Evolutionary conservation across 2,797 vertebrate species (phyloP).

Genomic region (Gastrophryne carolinensis): DNA sequence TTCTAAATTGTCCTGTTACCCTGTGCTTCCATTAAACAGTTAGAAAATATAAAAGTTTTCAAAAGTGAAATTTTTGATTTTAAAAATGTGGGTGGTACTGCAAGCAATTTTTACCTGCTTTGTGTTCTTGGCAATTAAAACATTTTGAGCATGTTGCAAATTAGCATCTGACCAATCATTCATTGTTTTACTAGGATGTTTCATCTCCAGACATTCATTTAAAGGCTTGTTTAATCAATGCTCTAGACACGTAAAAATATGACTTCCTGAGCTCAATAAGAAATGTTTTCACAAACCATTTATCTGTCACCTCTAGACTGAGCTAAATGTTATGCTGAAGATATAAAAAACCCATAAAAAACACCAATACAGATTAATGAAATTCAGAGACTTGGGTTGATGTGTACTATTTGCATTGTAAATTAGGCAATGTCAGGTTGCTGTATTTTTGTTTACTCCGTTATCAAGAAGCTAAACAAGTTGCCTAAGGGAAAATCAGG

Average conservation of each 20-base stretch:
- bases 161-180: slow-evolving; percentile 13
- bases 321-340: not conserved
- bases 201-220: slow-evolving; percentile 7
- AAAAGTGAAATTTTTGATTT: not conserved
- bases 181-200: slow-evolving; percentile 10
- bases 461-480: slow-evolving; percentile 1
- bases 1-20: too few species aligned
- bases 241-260: not conserved
- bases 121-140: not conserved
- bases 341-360: not conserved
- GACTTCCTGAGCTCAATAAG: not conserved
- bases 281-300: not conserved
- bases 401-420: not conserved
- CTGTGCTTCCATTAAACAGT: too few species aligned
- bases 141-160: slow-evolving; percentile 3
- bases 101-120: not conserved
- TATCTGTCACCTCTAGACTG: not conserved
- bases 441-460: not conserved
- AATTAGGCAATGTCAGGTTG: not conserved
- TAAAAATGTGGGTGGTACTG: not conserved
- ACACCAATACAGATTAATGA: not conserved
- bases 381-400: not conserved
- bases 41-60: too few species aligned
- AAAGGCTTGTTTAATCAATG: not conserved
- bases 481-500: not conserved